Evolutionary conservation across 1,140 invertebrate genomes (phyloP), one percentile per base, ranked within the genome.

Genomic region (Melitaea cinxia): DNA sequence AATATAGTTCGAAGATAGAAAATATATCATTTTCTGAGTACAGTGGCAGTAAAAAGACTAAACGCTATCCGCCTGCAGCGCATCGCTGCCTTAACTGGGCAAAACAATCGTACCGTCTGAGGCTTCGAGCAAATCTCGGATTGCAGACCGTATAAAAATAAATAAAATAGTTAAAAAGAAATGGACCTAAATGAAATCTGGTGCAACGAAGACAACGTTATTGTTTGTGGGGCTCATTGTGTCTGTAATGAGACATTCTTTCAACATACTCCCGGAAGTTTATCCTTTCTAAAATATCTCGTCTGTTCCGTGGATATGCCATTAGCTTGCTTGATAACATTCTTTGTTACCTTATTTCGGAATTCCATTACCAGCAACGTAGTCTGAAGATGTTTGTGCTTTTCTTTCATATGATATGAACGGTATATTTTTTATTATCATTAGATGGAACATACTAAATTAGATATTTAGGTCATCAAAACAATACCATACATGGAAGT

Each of bases 241-340:
- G 42, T 19, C 24, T 53, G 37, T 68, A 68, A 62, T 63, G 54
- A 68, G 65, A 68, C 54, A 68, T 68, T 68, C 65, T 68, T 63
- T 68, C 47, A 35, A 63, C 65, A 53, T 58, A 30, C 57, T 65
- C 50, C 30, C 14, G 37, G 21, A 28, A 58, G 14, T 26, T 49
- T 37, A 33, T 56, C n/a, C 33, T 65, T 58, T 33, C 55, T 28
- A 58, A 58, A 58, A 58, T 42, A 58, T 64, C 49, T 63, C 15
- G 14, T 14, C 14, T 15, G n/a, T n/a, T 39, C 37, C 37, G 15
- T 14, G 37, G 15, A 39, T 39, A 39, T 4, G 2, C 37, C n/a
- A 39, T 39, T 39, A 39, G n/a, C 37, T 39, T 4, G 37, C 37
- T 39, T 39, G 37, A 39, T 14, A 39, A 39, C 0, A 39, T 39